Evolutionary conservation across 2,113 vertebrate genomes (phyloP).

Genomic region (Pitta sordida): DNA sequence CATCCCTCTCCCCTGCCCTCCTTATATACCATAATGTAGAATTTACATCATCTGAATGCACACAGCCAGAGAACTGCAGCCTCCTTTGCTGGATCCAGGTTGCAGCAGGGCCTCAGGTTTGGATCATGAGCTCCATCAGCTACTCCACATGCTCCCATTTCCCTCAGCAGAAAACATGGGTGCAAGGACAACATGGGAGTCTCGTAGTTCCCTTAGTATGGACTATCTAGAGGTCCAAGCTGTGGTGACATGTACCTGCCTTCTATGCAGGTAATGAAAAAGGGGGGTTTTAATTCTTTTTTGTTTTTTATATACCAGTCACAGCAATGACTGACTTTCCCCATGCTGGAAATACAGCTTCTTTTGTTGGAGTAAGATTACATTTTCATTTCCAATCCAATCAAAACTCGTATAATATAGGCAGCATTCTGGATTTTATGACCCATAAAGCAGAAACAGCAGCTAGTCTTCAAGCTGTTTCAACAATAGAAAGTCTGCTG

Average conservation of each 20-base stretch:
- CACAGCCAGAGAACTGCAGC: neutral
- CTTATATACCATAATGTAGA: rapidly evolving
- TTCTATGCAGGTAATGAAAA: neutral
- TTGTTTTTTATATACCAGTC: neutral
- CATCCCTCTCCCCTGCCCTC: neutral
- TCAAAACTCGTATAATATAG: neutral
- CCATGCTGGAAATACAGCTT: neutral
- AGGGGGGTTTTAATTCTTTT: neutral
- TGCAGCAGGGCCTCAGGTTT: neutral
- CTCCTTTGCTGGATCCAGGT: rapidly evolving
- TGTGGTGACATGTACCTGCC: neutral
- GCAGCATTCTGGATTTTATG: neutral
- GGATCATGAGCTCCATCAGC: neutral
- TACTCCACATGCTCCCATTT: neutral
- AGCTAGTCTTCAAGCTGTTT: neutral
- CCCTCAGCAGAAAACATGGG: neutral
- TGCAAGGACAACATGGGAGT: neutral
- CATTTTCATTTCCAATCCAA: neutral
- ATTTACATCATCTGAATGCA: neutral
- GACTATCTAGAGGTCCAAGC: neutral
- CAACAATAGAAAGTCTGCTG: neutral
- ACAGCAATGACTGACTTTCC: neutral
- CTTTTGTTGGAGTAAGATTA: neutral
- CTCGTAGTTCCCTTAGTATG: neutral
- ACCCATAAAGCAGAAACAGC: neutral